phyloP scores from a whole-genome alignment of 2,113 vertebrate species.

The Thamnophis sirtalis region DNA sequence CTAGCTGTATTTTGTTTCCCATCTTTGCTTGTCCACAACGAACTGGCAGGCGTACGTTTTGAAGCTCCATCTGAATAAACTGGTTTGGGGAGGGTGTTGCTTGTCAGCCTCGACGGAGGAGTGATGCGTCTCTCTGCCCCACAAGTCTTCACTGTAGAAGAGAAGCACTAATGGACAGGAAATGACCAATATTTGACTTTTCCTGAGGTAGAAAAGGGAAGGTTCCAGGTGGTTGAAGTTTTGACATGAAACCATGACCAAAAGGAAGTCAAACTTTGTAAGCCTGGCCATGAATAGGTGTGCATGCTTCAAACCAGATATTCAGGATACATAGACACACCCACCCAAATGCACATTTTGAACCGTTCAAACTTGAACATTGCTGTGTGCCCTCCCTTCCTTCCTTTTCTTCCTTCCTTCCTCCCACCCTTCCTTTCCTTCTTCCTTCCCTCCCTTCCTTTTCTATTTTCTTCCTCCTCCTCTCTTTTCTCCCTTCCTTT shows the following conservation, averaged over 20 bases:
- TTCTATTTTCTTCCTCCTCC: no score
- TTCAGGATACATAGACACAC: background rate
- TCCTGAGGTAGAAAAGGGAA: background rate
- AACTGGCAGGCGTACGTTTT: background rate
- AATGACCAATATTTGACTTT: background rate
- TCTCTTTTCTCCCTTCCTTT: no score
- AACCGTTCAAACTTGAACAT: background rate
- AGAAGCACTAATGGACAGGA: background rate
- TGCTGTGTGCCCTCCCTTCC: background rate
- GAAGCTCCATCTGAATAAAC: background rate
- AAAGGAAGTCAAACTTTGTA: background rate
- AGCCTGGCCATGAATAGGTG: background rate
- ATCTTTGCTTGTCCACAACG: background rate
- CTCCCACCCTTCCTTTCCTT: no score
- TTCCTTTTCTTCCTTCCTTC: background rate
- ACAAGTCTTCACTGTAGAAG: background rate
- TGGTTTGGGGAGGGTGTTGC: conserved; percentile 12
- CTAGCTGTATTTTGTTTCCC: background rate
- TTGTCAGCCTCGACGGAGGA: background rate
- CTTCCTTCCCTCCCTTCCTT: no score
- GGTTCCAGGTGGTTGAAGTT: background rate
- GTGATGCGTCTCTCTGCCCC: no score
- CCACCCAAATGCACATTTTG: background rate
- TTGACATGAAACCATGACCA: background rate
- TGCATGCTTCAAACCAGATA: background rate